These are phyloP conservation scores for Acanthiza pusilla DNA, from an alignment of 2,797 vertebrate species.

Conservation along the genomic window DNA sequence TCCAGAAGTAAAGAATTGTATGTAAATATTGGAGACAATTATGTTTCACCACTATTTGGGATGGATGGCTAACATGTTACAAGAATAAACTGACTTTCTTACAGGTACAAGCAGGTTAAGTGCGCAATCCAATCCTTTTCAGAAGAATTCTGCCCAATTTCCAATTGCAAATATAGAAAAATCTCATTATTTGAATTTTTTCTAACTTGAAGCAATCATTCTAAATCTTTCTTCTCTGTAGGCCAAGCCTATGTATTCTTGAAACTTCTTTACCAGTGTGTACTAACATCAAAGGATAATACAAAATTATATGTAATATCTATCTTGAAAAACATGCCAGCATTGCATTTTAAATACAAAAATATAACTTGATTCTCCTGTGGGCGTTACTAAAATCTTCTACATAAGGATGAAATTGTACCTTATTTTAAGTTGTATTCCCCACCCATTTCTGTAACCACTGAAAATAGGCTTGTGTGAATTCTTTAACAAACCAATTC, in stretches of 20 bases:
- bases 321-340: neutral
- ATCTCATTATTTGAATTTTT: neutral
- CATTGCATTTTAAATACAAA: constrained; percentile 16
- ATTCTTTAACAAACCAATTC: constrained; percentile 26
- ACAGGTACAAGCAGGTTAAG: neutral
- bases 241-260: neutral
- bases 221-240: neutral
- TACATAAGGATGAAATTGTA: neutral
- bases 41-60: neutral
- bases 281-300: neutral
- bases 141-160: neutral
- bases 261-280: neutral
- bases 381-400: neutral
- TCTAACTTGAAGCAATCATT: neutral
- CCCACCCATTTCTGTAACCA: neutral
- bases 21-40: neutral
- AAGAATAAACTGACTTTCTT: neutral
- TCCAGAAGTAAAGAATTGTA: neutral
- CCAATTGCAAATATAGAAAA: neutral
- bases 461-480: neutral
- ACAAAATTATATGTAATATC: neutral
- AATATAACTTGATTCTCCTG: neutral
- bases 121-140: neutral
- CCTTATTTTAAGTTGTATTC: constrained; percentile 21
- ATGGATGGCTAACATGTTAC: neutral